These are phyloP conservation scores for Vanacampus margaritifer DNA, from an alignment of 2,113 vertebrate genomes.

Conservation along the genomic window DNA sequence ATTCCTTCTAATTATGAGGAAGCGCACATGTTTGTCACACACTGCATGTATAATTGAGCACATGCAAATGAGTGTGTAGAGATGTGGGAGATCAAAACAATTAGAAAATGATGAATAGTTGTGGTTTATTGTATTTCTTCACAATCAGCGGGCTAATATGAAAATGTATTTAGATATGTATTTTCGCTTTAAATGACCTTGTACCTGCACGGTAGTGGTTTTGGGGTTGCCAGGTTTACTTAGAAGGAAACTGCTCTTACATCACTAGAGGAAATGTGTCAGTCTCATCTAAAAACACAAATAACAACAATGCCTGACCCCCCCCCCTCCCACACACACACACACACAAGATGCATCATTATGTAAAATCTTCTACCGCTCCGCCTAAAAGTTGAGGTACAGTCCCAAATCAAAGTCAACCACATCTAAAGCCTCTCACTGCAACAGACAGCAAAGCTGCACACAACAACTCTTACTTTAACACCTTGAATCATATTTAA, in stretches of 20 bases:
- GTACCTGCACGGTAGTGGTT: background rate
- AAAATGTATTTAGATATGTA: background rate
- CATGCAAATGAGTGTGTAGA: conserved; percentile 49
- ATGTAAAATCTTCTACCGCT: background rate
- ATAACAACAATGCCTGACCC: background rate
- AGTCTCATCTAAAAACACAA: background rate
- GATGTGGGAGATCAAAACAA: conserved; percentile 15
- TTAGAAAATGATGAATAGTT: conserved; percentile 9
- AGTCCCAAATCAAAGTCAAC: background rate
- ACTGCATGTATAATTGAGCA: conserved; percentile 67
- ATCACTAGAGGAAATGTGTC: background rate
- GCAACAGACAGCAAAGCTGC: background rate
- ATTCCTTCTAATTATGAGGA: conserved; percentile 67
- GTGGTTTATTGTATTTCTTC: conserved; percentile 1
- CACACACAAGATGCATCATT: background rate
- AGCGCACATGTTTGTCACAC: conserved; percentile 66
- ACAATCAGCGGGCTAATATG: background rate
- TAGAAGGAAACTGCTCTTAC: background rate
- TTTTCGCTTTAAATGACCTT: background rate
- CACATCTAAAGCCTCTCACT: background rate
- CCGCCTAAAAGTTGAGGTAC: background rate
- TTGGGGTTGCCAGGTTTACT: background rate
- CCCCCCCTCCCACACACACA: no score
- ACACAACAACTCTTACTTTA: background rate
- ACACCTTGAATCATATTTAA: background rate